Base-by-base conservation (phyloP, 1,140 invertebrate species). In the Eriosoma lanigerum region DNA sequence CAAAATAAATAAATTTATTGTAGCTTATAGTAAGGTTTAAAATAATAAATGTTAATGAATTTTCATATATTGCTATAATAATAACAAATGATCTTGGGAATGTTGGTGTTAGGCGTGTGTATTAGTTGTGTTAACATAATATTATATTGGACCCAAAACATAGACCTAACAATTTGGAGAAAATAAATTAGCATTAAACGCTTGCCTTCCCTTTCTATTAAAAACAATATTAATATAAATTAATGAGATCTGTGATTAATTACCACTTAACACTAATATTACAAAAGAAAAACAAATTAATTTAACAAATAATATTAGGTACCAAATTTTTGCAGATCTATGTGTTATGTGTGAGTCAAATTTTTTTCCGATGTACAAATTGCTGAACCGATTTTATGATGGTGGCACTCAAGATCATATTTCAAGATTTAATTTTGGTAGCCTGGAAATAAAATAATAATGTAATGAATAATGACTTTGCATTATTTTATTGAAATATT, bases 81-180 rank as follows among this genome's bases (percentile, higher is more conserved):
- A 29, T 60, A 78, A 78, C 38, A 62, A 60, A 78, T 58, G 13
- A 46, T 60, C 32, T 17, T 13, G 38, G 75, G 75, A 78, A 78
- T 78, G 56, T 78, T 78, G 56, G 75, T 78, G 75, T 78, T 78
- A 78, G 75, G 75, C 54, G 21, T 24, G 54, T 58, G 32, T 60
- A 26, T 60, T 60, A 60, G 56, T 62, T 78, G 75, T 21, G 21
- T 78, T 78, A 60, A 78, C 75, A 29, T 72, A 78, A 78, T 48
- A 60, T 21, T 76, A 72, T 62, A 46, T 78, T 78, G 75, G 75
- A 78, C 75, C 75, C 75, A 78, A 78, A 78, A 78, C 68, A 62
- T 78, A 78, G 75, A 78, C 75, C 75, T 78, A 78, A 78, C 75
- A 78, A 78, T 60, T 60, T 78, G 75, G 54, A 60, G 19, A 46